phyloP scores from a whole-genome alignment of 2,888 invertebrate species.

The Lacanobia oleracea region DNA sequence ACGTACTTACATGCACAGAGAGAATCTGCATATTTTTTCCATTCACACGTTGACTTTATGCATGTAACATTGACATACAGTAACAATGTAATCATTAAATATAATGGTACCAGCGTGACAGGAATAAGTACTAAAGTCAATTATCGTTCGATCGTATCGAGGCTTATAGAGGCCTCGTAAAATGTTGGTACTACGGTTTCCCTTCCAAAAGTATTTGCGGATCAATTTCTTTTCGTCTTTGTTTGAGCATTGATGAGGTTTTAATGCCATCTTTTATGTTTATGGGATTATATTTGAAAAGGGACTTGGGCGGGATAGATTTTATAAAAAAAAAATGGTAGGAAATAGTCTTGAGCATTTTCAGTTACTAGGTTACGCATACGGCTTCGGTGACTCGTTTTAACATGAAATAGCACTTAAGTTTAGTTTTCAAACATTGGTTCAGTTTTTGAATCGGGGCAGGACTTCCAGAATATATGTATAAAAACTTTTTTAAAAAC shows the following conservation, averaged over 20 bases:
- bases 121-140: slow-evolving; percentile 45
- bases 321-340: not conserved
- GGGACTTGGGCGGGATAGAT: not conserved
- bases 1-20: not conserved
- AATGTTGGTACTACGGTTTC: slow-evolving; percentile 47
- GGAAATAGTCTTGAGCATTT: not conserved
- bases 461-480: not conserved
- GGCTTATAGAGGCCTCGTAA: slow-evolving; percentile 44
- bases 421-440: not conserved
- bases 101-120: slow-evolving; percentile 56
- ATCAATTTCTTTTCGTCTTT: slow-evolving; percentile 49
- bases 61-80: slow-evolving; percentile 42
- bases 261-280: slow-evolving; percentile 34
- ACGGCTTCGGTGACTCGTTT: not conserved
- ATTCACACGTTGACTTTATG: slow-evolving; percentile 21
- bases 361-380: not conserved
- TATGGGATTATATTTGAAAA: slow-evolving; percentile 19
- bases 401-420: not conserved
- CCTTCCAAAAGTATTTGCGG: slow-evolving; percentile 41
- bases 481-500: not conserved
- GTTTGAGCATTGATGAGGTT: slow-evolving; percentile 45
- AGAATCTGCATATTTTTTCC: slow-evolving; percentile 40
- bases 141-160: slow-evolving; percentile 31
- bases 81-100: slow-evolving; percentile 63
- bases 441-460: too few relatives aligned